phyloP scores from a whole-genome alignment of 2,888 invertebrate species.

The Ctena decussata region DNA sequence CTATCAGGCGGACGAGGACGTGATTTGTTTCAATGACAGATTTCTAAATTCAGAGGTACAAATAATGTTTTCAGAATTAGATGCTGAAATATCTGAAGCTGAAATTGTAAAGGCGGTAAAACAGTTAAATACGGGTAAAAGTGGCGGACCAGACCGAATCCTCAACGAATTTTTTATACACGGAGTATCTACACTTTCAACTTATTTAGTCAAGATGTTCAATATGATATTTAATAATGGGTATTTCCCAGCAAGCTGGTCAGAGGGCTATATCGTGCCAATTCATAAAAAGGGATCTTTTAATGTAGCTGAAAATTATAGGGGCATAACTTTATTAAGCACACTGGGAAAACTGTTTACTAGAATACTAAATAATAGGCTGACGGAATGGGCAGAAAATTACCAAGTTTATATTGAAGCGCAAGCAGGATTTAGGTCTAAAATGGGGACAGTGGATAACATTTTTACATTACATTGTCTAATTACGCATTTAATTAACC shows the following conservation, averaged over 20 bases:
- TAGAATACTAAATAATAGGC: background rate
- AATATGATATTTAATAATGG: slow-evolving; percentile 3
- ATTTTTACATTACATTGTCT: slow-evolving; percentile 3
- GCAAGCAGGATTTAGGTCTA: background rate
- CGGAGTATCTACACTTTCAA: background rate
- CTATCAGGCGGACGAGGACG: background rate
- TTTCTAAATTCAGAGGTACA: background rate
- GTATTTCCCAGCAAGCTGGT: background rate
- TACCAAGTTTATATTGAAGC: slow-evolving; percentile 12
- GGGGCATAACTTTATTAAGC: slow-evolving; percentile 9
- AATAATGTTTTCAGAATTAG: background rate
- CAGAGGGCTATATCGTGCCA: background rate
- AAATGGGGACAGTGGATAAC: background rate
- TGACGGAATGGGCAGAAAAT: background rate
- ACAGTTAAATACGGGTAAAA: background rate
- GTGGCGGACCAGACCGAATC: background rate
- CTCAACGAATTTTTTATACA: slow-evolving; percentile 2
- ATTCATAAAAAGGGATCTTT: no score
- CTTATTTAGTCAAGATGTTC: background rate
- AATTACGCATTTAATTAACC: background rate
- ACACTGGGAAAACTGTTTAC: slow-evolving; percentile 12
- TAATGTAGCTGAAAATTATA: background rate
- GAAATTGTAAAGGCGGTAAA: background rate
- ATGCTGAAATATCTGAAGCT: background rate
- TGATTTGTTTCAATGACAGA: background rate